Evolutionary conservation across 2,797 vertebrate genomes (phyloP).

Genomic region (Pithecia hirsuta): DNA sequence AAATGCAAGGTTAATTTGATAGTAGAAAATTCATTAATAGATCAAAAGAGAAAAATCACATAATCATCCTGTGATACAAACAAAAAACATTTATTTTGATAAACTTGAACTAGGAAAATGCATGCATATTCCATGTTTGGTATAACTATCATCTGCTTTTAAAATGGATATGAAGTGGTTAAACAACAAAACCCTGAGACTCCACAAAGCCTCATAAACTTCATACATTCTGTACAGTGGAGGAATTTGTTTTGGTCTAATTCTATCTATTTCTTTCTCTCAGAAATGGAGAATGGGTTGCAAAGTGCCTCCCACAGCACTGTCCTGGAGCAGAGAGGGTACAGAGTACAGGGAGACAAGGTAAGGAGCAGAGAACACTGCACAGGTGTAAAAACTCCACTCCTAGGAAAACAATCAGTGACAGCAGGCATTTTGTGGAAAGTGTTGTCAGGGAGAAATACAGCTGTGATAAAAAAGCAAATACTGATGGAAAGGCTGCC

Average conservation of each 20-base stretch:
- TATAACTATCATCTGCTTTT: background rate
- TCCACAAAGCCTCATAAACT: background rate
- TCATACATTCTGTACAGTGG: background rate
- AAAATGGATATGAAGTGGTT: background rate
- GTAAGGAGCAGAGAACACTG: background rate
- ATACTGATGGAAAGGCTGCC: background rate
- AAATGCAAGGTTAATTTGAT: slow-evolving; percentile 42
- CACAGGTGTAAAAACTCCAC: background rate
- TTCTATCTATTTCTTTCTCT: background rate
- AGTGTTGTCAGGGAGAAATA: background rate
- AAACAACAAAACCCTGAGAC: background rate
- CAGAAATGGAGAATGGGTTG: background rate
- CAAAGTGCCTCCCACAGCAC: background rate
- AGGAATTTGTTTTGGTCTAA: background rate
- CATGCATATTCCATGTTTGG: background rate
- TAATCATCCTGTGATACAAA: background rate
- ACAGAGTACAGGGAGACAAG: background rate
- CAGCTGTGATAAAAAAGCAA: background rate
- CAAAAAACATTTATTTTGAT: background rate
- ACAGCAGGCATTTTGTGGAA: background rate
- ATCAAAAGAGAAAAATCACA: background rate
- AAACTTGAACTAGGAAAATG: background rate
- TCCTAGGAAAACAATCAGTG: background rate
- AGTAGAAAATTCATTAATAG: slow-evolving; percentile 27
- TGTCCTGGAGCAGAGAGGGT: background rate